Conservation (phyloP, 2,797 vertebrate species). For the Centropyge bicolor region DNA sequence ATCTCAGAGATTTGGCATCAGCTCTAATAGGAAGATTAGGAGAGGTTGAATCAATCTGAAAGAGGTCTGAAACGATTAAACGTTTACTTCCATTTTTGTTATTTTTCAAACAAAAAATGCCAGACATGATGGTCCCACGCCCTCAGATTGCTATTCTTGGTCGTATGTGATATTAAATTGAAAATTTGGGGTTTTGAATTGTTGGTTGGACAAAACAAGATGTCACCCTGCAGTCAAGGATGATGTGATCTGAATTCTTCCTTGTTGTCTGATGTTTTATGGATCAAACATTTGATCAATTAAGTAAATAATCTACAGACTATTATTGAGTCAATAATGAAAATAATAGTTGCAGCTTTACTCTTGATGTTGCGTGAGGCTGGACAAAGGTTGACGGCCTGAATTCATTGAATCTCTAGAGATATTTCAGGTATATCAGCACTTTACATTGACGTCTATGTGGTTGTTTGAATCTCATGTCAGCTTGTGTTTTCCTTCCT, state of each 20-base stretch:
- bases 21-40: too few relatives aligned
- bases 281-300: neutral
- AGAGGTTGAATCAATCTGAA: neutral
- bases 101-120: neutral
- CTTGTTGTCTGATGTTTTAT: neutral
- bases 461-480: neutral
- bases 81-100: neutral
- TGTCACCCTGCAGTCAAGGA: neutral
- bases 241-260: neutral
- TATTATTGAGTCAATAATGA: neutral
- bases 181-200: neutral
- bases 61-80: neutral
- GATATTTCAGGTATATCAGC: neutral
- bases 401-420: neutral
- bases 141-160: neutral
- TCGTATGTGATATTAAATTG: neutral
- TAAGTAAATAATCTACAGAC: neutral
- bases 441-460: neutral
- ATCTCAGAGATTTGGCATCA: neutral
- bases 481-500: slow-evolving; percentile 6
- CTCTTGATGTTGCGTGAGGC: neutral
- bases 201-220: neutral
- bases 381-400: neutral
- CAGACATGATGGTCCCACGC: too few relatives aligned
- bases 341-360: neutral